Percentiles rank a stretch among this genome's conserved stretches.
Evolutionary conservation across 2,888 invertebrate species (phyloP).

Genomic region (Oscheius sp.): DNA sequence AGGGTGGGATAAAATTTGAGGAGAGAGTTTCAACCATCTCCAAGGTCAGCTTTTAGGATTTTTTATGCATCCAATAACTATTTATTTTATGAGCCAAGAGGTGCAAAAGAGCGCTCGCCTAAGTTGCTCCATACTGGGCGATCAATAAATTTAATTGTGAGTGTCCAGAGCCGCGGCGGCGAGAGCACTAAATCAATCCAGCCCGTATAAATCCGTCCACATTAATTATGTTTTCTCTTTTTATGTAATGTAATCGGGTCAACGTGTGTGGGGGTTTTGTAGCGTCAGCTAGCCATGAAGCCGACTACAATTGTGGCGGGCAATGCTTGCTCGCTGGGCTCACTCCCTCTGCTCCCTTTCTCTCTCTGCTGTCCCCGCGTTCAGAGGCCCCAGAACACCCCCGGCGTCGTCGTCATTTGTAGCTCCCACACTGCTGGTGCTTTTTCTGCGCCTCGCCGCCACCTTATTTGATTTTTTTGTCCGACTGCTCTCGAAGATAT

Average conservation of each 20-base stretch:
- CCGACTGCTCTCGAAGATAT: not conserved
- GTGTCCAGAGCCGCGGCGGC: slow-evolving; percentile 30
- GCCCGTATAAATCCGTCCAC: slow-evolving; percentile 26
- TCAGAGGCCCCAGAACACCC: no score
- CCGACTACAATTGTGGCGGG: not conserved
- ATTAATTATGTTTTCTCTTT: slow-evolving; percentile 27
- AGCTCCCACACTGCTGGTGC: not conserved
- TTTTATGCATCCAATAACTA: not conserved
- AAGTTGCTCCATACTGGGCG: slow-evolving; percentile 32
- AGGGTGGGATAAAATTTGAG: no score
- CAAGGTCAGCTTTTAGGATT: no score
- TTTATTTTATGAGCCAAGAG: slow-evolving; percentile 24
- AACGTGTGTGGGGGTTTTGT: not conserved
- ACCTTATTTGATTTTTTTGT: not conserved
- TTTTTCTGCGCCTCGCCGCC: not conserved
- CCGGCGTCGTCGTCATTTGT: no score
- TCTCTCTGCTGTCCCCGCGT: no score
- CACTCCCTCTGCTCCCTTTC: no score
- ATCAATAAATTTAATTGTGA: slow-evolving; percentile 33
- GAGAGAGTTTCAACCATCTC: slow-evolving; percentile 3
- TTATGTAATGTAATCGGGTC: slow-evolving; percentile 4
- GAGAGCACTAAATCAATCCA: slow-evolving; percentile 32
- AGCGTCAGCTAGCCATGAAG: no score
- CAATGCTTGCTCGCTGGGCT: no score
- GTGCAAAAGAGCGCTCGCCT: slow-evolving; percentile 32